phyloP scores from a whole-genome alignment of 2,113 vertebrate genomes.

The Macquaria australasica region DNA sequence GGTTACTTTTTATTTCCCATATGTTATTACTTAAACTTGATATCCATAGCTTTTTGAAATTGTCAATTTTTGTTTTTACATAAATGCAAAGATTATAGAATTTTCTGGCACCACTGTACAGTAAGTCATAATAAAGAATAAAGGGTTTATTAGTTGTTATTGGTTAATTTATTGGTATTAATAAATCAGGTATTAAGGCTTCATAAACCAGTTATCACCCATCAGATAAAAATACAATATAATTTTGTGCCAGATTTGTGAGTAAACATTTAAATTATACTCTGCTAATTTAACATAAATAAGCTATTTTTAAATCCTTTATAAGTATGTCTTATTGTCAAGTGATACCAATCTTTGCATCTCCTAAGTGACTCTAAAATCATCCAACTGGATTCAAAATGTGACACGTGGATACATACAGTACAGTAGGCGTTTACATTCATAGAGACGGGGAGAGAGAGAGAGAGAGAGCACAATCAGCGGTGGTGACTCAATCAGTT shows the following conservation, averaged over 20 bases:
- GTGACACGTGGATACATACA: constrained; percentile 10
- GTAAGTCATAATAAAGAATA: neutral
- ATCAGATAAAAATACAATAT: neutral
- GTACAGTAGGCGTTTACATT: constrained; percentile 35
- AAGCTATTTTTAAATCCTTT: neutral
- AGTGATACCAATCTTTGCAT: constrained; percentile 12
- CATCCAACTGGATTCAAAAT: constrained; percentile 2
- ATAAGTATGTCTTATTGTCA: neutral
- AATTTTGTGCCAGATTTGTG: neutral
- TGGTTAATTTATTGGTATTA: neutral
- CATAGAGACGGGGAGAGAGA: constrained; percentile 8
- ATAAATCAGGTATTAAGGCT: neutral
- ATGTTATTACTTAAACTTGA: neutral
- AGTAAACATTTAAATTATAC: neutral
- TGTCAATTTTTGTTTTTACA: neutral
- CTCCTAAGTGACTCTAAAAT: neutral
- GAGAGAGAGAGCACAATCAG: constrained; percentile 62
- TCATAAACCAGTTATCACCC: neutral
- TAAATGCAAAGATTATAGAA: neutral
- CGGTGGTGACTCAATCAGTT: constrained; percentile 74
- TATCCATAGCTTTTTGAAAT: neutral
- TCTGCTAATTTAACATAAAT: neutral
- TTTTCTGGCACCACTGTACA: neutral
- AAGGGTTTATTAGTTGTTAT: neutral
- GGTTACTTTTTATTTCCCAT: neutral